Base-by-base conservation (phyloP, 2,113 vertebrate genomes). In the Megalops atlanticus region DNA sequence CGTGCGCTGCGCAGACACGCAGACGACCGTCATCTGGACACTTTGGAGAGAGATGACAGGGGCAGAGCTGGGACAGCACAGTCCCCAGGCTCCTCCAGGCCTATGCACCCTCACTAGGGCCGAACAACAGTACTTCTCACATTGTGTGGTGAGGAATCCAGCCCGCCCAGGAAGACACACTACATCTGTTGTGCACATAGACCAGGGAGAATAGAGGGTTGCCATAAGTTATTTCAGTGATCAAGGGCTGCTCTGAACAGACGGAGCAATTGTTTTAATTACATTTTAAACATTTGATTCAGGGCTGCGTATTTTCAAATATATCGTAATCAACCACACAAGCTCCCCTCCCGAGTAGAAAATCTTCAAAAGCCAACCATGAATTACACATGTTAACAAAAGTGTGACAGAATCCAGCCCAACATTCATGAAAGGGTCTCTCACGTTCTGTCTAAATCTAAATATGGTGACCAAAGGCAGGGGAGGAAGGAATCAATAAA, bases 201-300 rank as follows among this genome's bases (percentile, higher is more conserved):
- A 75, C 6, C 31, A 43, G 1, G 49, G 52, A n/a, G 39, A 68
- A 64, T 41, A 74, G 24, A 40, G 38, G 14, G 8, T 16, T 76
- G 41, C 74, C 39, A 76, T 49, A 76, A 76, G 43, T 74, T 43
- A 27, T 40, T 11, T 40, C 24, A 74, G 35, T 49, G n/a, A 49
- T 49, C 27, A 76, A 47, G 41, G 27, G 14, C 40, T 76, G 74
- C 40, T 49, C 14, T 74, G 36, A 74, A 43, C 8, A 49, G 2
- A 3, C 2, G n/a, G 41, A 33, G 14, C 15, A 33, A 43, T 74
- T 74, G 72, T 41, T 41, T 74, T 40, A 72, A 43, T 39, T 43
- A 43, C 8, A 11, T n/a, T 74, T 40, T 41, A 24, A 27, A 74
- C 21, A 74, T 74, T 27, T 27, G 0, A n/a, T 41, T 74, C 18